Base-by-base conservation (phyloP, 1,140 invertebrate genomes). In the Conopomorpha cramerella region DNA sequence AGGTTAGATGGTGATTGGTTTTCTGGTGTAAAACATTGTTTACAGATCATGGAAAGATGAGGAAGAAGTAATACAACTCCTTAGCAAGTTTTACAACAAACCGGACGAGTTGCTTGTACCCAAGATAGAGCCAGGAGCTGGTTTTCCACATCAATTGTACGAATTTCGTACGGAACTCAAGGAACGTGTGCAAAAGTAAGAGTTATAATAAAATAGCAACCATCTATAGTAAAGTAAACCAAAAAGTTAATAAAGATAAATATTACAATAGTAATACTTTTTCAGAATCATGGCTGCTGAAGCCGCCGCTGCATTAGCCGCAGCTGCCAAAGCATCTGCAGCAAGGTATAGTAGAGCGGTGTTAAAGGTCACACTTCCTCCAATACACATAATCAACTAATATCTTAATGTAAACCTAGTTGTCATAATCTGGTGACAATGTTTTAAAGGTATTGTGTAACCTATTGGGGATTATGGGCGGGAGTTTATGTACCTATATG, bases 31-130 rank as follows among this genome's bases (percentile, higher is more conserved):
- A n/a, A n/a, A n/a, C n/a, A 28, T 8, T 13, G 6, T 31, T 32
- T 10, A 16, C 30, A 74, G 70, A 3, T 58, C 62, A 38, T 76
- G 71, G 71, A 53, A 56, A 37, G 51, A 67, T 48, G 71, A 76
- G 45, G 65, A 76, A 3, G 58, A 72, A 36, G 54, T 71, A 7
- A 65, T 53, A 47, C 51, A 63, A 25, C 38, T 76, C 34, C 38
- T 76, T 0, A 47, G 54, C 44, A 68, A 53, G 47, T 76, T 71
- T 46, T 76, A 76, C 16, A 55, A 61, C 32, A 66, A 67, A 35
- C 67, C 64, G 0, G 52, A 59, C 17, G 71, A 76, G 42, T 68
- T 76, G 52, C 39, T 76, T 8, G 45, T 76, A 1, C 63, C 65
- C 16, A 54, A 55, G n/a, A 41, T 64, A 14, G 49, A 39, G 30